Evolutionary conservation across 2,113 vertebrate species (phyloP), one percentile per base, ranked within the genome.

Genomic region (Lampris incognitus): DNA sequence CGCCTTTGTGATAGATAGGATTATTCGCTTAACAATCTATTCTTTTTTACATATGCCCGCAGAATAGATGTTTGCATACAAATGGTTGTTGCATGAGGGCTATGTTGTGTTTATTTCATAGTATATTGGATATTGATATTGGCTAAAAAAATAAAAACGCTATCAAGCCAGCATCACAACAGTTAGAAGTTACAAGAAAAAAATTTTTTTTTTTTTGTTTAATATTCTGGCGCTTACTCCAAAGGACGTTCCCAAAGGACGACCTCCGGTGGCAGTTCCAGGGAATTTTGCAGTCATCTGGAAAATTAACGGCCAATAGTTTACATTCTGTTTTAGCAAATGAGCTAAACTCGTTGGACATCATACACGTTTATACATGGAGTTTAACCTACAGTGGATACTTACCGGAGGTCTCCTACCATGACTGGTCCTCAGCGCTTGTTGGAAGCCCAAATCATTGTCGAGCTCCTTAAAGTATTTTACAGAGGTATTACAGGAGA

Each of bases 211-310:
- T 2, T 7, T 5, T 6, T 5, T n/a, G 9, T 1, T 65, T 2
- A 13, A 37, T 40, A 13, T 67, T n/a, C 0, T 8, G 51, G 5
- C 63, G 90, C 95, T 76, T 94, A 97, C 97, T 72, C 95, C 96
- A 93, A 95, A 96, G 69, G 95, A 95, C 69, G 97, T 95, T 72
- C 92, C 95, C 85, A 96, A 84, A 60, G 96, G 87, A 80, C 97
- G 96, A 85, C 90, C 93, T 91, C 95, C 92, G 69, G 88, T 66
- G 70, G 96, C 94, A 56, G 96, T 97, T 79, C 94, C 93, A 74
- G 96, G 96, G 89, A 96, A 93, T 92, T 96, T 98, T 69, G 96
- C 96, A 74, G 97, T 97, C 93, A 97, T 91, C 98, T 99, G 83
- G 1, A 82, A 37, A 40, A 74, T 54, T 2, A 46, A 63, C 24